phyloP scores from a whole-genome alignment of 2,113 vertebrate genomes.

The Lepus europaeus region DNA sequence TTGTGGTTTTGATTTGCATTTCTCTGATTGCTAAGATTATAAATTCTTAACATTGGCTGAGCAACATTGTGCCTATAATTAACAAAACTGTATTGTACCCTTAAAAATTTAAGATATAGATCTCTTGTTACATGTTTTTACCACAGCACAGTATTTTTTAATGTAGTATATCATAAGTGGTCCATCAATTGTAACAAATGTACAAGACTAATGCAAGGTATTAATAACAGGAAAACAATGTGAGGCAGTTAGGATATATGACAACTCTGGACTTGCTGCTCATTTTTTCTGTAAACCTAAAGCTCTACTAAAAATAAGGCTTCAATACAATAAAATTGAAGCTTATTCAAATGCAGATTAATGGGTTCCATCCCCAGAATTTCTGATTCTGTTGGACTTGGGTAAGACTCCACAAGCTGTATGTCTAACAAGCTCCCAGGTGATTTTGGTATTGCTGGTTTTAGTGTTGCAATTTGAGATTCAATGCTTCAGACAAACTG shows the following conservation, averaged over 20 bases:
- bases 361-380: neutral
- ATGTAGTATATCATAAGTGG: neutral
- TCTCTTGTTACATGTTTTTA: neutral
- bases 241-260: neutral
- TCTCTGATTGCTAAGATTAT: no score
- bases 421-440: neutral
- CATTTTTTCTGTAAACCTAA: neutral
- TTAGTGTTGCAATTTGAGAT: neutral
- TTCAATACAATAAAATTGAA: neutral
- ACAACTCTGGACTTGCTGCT: neutral
- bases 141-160: neutral
- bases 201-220: neutral
- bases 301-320: neutral
- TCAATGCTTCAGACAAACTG: neutral
- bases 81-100: neutral
- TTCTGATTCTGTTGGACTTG: neutral
- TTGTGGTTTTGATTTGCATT: no score
- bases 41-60: neutral
- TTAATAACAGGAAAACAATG: neutral
- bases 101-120: neutral
- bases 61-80: neutral
- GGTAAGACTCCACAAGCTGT: neutral
- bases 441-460: neutral
- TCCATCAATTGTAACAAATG: neutral
- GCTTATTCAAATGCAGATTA: neutral